These are phyloP conservation scores for Spisula solida DNA, from an alignment of 2,888 invertebrate genomes.

Conservation along the genomic window DNA sequence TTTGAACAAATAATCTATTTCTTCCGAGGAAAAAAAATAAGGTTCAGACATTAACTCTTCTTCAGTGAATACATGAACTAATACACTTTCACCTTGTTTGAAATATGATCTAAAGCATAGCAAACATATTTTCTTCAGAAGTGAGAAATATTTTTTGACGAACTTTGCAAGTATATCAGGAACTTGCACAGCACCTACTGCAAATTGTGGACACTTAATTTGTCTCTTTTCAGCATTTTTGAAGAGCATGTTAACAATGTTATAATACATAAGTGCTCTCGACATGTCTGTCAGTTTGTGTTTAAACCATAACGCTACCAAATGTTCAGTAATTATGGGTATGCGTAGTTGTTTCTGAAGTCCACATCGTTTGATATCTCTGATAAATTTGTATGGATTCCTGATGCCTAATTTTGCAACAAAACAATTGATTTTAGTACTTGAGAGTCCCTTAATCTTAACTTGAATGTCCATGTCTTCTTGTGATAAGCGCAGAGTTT, in stretches of 20 bases:
- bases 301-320: background rate
- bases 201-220: background rate
- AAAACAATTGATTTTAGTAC: background rate
- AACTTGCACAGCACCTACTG: background rate
- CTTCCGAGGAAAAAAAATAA: background rate
- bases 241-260: background rate
- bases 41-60: background rate
- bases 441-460: background rate
- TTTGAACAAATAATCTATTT: background rate
- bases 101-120: background rate
- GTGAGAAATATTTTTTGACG: background rate
- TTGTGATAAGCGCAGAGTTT: background rate
- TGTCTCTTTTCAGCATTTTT: background rate
- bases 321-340: background rate
- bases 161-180: background rate
- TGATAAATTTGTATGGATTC: background rate
- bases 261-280: background rate
- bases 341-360: background rate
- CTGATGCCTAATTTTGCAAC: background rate
- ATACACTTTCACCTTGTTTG: background rate
- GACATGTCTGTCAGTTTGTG: background rate
- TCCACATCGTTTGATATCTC: background rate
- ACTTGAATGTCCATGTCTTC: background rate
- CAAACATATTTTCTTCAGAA: constrained; percentile 2
- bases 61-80: background rate